Evolutionary conservation across 2,797 vertebrate species (phyloP), one percentile per base, ranked within the genome.

Genomic region (Hemibagrus guttatus): DNA sequence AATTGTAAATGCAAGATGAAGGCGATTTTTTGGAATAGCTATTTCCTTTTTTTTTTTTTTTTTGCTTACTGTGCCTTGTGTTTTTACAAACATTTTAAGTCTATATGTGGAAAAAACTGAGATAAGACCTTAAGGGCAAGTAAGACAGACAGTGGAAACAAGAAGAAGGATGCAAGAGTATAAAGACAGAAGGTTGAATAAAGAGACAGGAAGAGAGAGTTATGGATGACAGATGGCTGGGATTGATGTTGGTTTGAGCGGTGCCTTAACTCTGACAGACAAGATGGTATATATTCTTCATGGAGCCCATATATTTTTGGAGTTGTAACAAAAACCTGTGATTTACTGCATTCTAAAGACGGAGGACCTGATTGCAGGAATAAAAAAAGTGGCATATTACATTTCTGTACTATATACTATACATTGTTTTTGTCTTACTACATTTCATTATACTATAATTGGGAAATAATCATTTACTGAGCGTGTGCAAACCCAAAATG

Each of bases 181-280:
- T 80, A 63, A 49, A 71, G 13, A 66, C 42, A 49, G 28, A 68
- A 54, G 28, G 26, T 66, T 6, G 31, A 83, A 59, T 28, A 68
- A 54, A 80, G 54, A 63, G 58, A 63, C 19, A 58, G 74, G 46
- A 52, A 80, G 66, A 61, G 39, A 76, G 68, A 59, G 49, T n/a
- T 69, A 49, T 72, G 76, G 56, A 0, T 49, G 68, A 56, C 74
- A 87, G 69, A 78, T 80, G 69, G 63, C 52, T 75, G 35, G 86
- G 59, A 26, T 46, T 78, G 21, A 82, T 82, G 80, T 12, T 17
- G 12, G 13, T 49, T 26, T 83, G 49, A 83, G 71, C 9, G 35
- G 35, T 14, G 23, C 58, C 61, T 80, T 63, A 63, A 63, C 58
- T 61, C 81, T 23, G 59, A 68, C 71, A 87, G 49, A 83, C 49